Conservation (phyloP, 1,140 invertebrate genomes). For the Meloidogyne hapla region DNA sequence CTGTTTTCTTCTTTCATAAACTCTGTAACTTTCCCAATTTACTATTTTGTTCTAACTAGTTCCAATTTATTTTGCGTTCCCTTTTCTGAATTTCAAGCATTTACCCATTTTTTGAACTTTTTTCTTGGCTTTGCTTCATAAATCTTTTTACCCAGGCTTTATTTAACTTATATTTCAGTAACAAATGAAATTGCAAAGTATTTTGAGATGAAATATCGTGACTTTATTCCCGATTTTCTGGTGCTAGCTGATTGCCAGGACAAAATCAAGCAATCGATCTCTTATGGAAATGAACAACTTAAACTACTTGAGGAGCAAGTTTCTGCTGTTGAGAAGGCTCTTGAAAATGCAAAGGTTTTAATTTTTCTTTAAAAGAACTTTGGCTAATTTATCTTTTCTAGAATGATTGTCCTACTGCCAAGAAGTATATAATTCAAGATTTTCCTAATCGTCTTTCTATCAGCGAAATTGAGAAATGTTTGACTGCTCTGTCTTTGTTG, state of each 20-base stretch:
- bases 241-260: conserved; percentile 32
- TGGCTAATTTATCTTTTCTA: not conserved
- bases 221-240: conserved; percentile 25
- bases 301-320: conserved; percentile 12
- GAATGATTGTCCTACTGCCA: conserved; percentile 13
- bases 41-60: no score
- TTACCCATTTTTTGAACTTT: no score
- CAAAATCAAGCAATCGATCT: conserved; percentile 21
- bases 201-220: conserved; percentile 33
- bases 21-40: no score
- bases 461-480: conserved; percentile 19
- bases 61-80: no score
- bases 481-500: conserved; percentile 26
- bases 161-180: conserved; percentile 10
- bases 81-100: no score
- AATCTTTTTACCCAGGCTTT: no score
- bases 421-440: conserved; percentile 7
- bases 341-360: not conserved
- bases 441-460: conserved; percentile 20
- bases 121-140: no score
- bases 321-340: conserved; percentile 14
- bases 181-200: conserved; percentile 23
- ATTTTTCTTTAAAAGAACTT: no score
- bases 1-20: no score
- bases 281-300: conserved; percentile 19